Conservation (phyloP, 2,113 vertebrate species). For the Rostratula benghalensis region DNA sequence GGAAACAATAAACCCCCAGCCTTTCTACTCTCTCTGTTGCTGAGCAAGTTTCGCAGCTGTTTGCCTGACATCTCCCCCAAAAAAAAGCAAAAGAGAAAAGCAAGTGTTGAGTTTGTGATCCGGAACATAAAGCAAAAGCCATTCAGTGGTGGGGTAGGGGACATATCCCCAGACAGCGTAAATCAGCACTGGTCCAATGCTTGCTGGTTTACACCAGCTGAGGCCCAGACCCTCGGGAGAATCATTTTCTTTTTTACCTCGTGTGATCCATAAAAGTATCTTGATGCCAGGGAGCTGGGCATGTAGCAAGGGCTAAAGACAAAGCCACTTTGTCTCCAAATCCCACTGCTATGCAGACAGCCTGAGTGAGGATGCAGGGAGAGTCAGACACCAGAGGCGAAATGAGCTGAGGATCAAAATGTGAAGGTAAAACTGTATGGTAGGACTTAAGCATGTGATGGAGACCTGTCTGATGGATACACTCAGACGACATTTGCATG, state of each 20-base stretch:
- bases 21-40: background rate
- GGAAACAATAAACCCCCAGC: background rate
- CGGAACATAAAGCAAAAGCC: background rate
- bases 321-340: background rate
- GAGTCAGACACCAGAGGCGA: background rate
- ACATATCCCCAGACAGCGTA: background rate
- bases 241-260: background rate
- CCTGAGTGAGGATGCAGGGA: background rate
- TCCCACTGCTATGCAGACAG: background rate
- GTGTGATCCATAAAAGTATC: background rate
- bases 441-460: background rate
- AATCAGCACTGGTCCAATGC: background rate
- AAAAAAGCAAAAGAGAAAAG: background rate
- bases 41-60: background rate
- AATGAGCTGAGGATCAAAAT: background rate
- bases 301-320: background rate
- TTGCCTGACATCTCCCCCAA: background rate
- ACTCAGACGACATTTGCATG: background rate
- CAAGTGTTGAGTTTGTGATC: background rate
- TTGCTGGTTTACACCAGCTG: conserved; percentile 4
- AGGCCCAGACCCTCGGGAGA: background rate
- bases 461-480: background rate
- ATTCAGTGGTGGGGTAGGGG: background rate
- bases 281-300: background rate
- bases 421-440: background rate